Percentiles rank a stretch among this genome's conserved stretches.
These are phyloP conservation scores for Psettodes erumei DNA, from an alignment of 2,113 vertebrate species.

Conservation along the genomic window DNA sequence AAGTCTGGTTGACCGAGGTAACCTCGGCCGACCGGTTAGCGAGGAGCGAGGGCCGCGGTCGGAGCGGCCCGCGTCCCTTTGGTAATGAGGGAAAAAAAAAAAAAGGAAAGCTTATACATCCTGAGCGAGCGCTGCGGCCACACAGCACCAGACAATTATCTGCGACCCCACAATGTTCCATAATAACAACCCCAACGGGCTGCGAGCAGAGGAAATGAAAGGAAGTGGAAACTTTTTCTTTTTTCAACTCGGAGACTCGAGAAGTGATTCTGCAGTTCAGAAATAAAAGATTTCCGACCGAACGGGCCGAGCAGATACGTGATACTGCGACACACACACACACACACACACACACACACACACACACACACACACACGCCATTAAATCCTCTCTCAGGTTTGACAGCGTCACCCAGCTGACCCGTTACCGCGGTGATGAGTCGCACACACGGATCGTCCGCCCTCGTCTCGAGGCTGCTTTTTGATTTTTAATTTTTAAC, in stretches of 20 bases:
- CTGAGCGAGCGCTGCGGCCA: constrained; percentile 45
- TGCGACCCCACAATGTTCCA: constrained; percentile 67
- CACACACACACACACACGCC: too few relatives aligned
- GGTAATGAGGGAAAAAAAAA: constrained; percentile 47
- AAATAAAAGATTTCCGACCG: constrained; percentile 53
- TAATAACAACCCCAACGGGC: constrained; percentile 59
- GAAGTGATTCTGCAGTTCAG: constrained; percentile 53
- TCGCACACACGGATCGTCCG: too few relatives aligned
- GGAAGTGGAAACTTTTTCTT: constrained; percentile 58
- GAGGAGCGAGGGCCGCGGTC: constrained; percentile 64
- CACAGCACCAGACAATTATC: constrained; percentile 59
- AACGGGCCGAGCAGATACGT: constrained; percentile 19
- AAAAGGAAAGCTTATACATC: constrained; percentile 62
- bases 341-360: too few relatives aligned
- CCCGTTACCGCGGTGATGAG: too few relatives aligned
- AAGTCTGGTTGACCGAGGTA: constrained; percentile 53
- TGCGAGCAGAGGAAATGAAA: constrained; percentile 53
- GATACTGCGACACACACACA: neutral
- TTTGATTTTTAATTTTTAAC: too few relatives aligned
- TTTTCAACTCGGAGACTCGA: constrained; percentile 13
- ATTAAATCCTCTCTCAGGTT: too few relatives aligned
- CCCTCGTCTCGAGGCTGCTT: too few relatives aligned
- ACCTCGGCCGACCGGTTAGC: constrained; percentile 65
- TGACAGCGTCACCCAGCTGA: too few relatives aligned
- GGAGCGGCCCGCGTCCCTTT: constrained; percentile 28